Evolutionary conservation across 2,888 invertebrate species (phyloP), one percentile per base, ranked within the genome.

Genomic region (Teinopalpus imperialis): DNA sequence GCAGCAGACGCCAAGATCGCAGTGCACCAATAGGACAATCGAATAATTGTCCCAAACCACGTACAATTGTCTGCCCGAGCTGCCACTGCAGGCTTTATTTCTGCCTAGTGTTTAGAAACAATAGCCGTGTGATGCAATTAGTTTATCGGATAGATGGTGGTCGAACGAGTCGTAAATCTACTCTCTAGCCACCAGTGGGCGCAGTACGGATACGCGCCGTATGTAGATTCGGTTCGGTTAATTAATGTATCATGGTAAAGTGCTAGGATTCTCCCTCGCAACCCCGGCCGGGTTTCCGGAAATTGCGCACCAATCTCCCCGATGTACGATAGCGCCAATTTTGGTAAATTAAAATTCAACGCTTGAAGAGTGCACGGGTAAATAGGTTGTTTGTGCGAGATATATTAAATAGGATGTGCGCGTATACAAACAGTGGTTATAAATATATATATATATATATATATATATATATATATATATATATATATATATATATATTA

Each of bases 101-200:
- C 76, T 71, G 75, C 67, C 77, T 66, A 73, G 76, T 76, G 76
- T 81, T 85, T 82, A 77, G 86, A 83, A 86, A 87, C 85, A 86
- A 86, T 86, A 81, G 85, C 81, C 77, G 70, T 69, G 73, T 72
- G 61, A 74, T 79, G 82, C 85, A 86, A 87, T 86, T 86, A 85
- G 85, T 87, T 85, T 77, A 81, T 82, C 82, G 76, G 79, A 86
- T 83, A 83, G 83, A 85, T 79, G 83, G 82, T 77, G 83, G 82
- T 81, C 79, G 81, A 79, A 80, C 77, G 74, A 79, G 80, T 83
- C 85, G 83, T 86, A 86, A 86, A 86, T 83, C 86, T 85, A 78
- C 70, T 70, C 78, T 75, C 78, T 79, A 78, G 76, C 81, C 77
- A 74, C 81, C 78, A 82, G 74, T 74, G 78, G 81, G 79, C 74